A percentile compares a stretch with the other conserved stretches of the same genome.
These are phyloP conservation scores for Temnothorax curvispinosus DNA, from an alignment of 1,140 invertebrate genomes.

Conservation along the genomic window DNA sequence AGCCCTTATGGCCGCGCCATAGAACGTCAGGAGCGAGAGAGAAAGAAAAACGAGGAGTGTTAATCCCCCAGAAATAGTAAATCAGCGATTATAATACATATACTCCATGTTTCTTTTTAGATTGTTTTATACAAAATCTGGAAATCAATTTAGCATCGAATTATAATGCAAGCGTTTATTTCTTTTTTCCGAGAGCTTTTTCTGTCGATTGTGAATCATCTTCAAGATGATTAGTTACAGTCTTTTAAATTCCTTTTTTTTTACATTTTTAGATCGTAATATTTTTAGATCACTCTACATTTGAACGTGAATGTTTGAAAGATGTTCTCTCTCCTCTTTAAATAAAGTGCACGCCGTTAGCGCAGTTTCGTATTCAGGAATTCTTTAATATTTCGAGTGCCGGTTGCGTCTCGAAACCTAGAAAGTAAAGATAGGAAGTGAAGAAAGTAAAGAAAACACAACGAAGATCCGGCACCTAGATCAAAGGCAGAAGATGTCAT, in stretches of 20 bases:
- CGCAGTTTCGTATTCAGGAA: background rate
- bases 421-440: slow-evolving; percentile 32
- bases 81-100: background rate
- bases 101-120: background rate
- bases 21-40: slow-evolving; percentile 56
- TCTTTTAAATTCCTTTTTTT: background rate
- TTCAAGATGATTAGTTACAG: background rate
- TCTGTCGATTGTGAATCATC: background rate
- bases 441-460: background rate
- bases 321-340: background rate
- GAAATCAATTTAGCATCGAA: background rate
- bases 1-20: slow-evolving; percentile 51
- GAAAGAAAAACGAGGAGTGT: background rate
- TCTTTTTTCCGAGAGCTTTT: background rate
- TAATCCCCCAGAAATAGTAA: slow-evolving; percentile 3
- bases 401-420: background rate
- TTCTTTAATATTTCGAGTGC: slow-evolving; percentile 22
- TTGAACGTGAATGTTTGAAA: background rate
- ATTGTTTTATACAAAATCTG: background rate
- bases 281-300: background rate
- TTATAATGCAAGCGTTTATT: background rate
- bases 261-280: background rate
- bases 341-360: background rate
- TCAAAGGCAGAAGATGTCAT: slow-evolving; percentile 20
- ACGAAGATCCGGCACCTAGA: background rate